phyloP scores from a whole-genome alignment of 2,113 vertebrate genomes.

The Agelaius tricolor region DNA sequence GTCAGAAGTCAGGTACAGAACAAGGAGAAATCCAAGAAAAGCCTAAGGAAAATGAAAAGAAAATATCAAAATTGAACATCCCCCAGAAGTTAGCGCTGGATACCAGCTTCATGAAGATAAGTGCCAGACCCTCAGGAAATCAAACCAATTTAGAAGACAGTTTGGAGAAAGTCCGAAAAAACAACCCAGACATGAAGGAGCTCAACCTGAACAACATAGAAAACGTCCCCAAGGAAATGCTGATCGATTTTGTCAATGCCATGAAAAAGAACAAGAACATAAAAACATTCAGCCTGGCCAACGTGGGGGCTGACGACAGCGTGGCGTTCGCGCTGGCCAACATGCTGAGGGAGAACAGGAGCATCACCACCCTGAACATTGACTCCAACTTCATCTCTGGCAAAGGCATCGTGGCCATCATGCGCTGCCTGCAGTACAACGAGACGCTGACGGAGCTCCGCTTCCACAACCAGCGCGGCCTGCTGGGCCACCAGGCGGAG shows the following conservation, averaged over 20 bases:
- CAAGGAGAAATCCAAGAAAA: conserved; percentile 32
- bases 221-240: conserved; percentile 96
- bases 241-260: conserved; percentile 89
- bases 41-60: conserved; percentile 77
- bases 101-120: conserved; percentile 86
- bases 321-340: conserved; percentile 88
- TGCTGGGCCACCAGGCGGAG: conserved; percentile 95
- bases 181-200: conserved; percentile 86
- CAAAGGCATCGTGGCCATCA: conserved; percentile 91
- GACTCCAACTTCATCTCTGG: conserved; percentile 95
- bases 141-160: conserved; percentile 93
- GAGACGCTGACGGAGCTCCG: conserved; percentile 92
- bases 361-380: conserved; percentile 89
- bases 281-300: conserved; percentile 90
- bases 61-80: conserved; percentile 87
- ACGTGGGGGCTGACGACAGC: conserved; percentile 91
- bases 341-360: conserved; percentile 95
- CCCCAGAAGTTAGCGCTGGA: conserved; percentile 86
- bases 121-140: conserved; percentile 94
- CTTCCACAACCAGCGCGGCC: conserved; percentile 98
- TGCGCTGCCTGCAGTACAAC: conserved; percentile 96
- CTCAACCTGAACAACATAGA: conserved; percentile 99
- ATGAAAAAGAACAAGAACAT: conserved; percentile 93
- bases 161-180: conserved; percentile 86
- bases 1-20: background rate